Conservation (phyloP, 1,140 invertebrate species). For the Scaptomyza pallida region DNA sequence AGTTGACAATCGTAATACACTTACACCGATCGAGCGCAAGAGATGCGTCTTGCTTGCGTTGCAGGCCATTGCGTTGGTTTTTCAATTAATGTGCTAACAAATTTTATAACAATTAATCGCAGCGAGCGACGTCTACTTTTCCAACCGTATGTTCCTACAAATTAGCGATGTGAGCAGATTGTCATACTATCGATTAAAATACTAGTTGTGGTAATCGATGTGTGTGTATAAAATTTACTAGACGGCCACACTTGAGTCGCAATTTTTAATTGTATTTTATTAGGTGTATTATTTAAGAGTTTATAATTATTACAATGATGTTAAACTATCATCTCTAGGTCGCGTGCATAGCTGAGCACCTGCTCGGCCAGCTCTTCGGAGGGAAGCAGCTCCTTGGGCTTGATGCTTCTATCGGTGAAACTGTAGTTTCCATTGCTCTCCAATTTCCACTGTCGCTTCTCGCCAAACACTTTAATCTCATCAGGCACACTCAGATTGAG, state of each 20-base stretch:
- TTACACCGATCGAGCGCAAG: constrained; percentile 80
- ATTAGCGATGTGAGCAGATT: constrained; percentile 43
- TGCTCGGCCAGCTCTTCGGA: constrained; percentile 95
- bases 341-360: constrained; percentile 98
- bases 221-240: neutral
- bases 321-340: constrained; percentile 99
- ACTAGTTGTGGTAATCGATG: neutral
- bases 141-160: constrained; percentile 59
- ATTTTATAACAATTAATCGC: constrained; percentile 60
- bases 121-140: constrained; percentile 63
- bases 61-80: constrained; percentile 73
- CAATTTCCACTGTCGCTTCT: constrained; percentile 92
- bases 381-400: constrained; percentile 92
- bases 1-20: constrained; percentile 42
- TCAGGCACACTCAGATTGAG: constrained; percentile 92
- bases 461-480: constrained; percentile 91
- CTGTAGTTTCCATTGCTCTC: constrained; percentile 92
- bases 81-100: constrained; percentile 63
- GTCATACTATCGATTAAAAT: constrained; percentile 4
- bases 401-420: constrained; percentile 89
- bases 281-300: constrained; percentile 29
- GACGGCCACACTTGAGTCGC: neutral
- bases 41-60: constrained; percentile 82
- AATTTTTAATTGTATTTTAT: neutral
- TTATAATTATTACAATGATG: constrained; percentile 39